Percentiles rank a stretch among this genome's conserved stretches.
phyloP scores from a whole-genome alignment of 2,797 vertebrate genomes.

The Austrolebias charrua region DNA sequence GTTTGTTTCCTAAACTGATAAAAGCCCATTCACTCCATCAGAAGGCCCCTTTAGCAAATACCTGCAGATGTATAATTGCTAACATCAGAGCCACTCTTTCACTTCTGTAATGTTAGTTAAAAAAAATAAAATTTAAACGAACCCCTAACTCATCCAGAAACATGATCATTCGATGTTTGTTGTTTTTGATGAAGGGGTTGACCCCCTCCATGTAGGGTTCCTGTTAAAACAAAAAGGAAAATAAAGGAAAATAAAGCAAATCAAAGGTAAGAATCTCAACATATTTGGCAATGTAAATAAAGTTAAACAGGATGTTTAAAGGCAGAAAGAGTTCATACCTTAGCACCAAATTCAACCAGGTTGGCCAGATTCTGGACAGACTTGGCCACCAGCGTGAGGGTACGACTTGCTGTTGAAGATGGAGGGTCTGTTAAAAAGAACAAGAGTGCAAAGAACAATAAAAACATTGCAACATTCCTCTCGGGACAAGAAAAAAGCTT shows the following conservation, averaged over 20 bases:
- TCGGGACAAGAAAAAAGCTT: not conserved
- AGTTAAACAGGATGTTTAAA: not conserved
- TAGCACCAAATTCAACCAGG: constrained; percentile 98
- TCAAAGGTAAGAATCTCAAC: not conserved
- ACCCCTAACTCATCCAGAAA: constrained; percentile 99
- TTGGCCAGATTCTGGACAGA: constrained; percentile 99
- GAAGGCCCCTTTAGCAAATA: no score
- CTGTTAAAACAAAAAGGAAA: constrained; percentile 68
- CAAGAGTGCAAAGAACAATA: not conserved
- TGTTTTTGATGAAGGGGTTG: constrained; percentile 99
- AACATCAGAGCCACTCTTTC: no score
- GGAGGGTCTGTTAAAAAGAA: constrained; percentile 85
- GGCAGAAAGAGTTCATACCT: constrained; percentile 77
- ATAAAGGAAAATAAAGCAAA: not conserved
- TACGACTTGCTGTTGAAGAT: constrained; percentile 93
- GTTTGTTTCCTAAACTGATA: no score
- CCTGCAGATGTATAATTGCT: no score
- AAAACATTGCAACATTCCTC: not conserved
- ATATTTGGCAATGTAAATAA: not conserved
- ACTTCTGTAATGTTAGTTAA: not conserved
- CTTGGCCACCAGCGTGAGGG: constrained; percentile 95
- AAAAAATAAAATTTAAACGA: constrained; percentile 60
- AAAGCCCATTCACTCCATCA: no score
- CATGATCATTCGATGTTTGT: constrained; percentile 99
- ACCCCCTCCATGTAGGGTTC: constrained; percentile 99